Evolutionary conservation across 2,888 invertebrate genomes (phyloP), one percentile per base, ranked within the genome.

Genomic region (Hyppa rectilinea): DNA sequence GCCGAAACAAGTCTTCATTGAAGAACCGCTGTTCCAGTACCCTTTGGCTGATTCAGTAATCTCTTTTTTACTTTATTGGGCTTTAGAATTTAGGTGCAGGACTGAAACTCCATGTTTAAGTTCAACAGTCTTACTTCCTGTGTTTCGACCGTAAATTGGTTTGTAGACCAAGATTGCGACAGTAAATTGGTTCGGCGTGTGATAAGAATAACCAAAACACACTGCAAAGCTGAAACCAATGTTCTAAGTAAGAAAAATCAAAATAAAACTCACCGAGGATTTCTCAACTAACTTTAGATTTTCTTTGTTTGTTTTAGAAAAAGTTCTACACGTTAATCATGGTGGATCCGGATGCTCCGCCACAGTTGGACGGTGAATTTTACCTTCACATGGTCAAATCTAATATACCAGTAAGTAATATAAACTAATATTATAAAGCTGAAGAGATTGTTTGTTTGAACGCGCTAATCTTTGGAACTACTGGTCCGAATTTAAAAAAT

Each of bases 371-470:
- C 4, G 95, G 95, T 36, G 92, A 95, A 83, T 96, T 95, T 86
- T 96, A 90, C 80, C 85, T 96, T 69, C 96, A 96, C 79, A 93
- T 96, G 94, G 82, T 96, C 56, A 96, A 95, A 77, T 93, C 95
- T 5, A 96, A 96, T 83, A 92, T 96, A 76, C 94, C 95, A 40
- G 96, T 96, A 87, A 93, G 95, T 92, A 64, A 20, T n/a, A n/a
- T n/a, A n/a, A n/a, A n/a, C n/a, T n/a, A n/a, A n/a, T n/a, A n/a
- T n/a, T n/a, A n/a, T n/a, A n/a, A n/a, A n/a, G n/a, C n/a, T n/a
- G n/a, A n/a, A n/a, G n/a, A n/a, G n/a, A n/a, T n/a, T n/a, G n/a
- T n/a, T n/a, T n/a, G n/a, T n/a, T n/a, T n/a, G n/a, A n/a, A n/a
- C n/a, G n/a, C n/a, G n/a, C n/a, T n/a, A n/a, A n/a, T n/a, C n/a